Conservation (phyloP, 1,140 invertebrate species). For the Cherax quadricarinatus region DNA sequence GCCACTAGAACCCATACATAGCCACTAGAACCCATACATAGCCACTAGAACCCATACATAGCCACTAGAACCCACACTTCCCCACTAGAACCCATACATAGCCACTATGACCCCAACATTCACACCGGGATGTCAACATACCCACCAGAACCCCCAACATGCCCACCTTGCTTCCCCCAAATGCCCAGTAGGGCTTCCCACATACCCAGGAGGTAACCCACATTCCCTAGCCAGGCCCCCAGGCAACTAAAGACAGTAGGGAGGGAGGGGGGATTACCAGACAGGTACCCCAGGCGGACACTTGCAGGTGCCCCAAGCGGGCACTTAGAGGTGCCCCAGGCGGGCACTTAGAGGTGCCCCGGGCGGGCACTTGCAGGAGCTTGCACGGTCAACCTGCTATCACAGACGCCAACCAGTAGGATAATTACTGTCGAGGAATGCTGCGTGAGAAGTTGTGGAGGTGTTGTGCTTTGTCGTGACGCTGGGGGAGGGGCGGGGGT, state of each 20-base stretch:
- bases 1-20: not conserved
- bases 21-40: not conserved
- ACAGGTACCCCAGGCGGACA: not conserved
- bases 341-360: not conserved
- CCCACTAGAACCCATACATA: not conserved
- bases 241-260: not conserved
- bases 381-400: not conserved
- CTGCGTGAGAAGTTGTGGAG: not conserved
- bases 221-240: no score
- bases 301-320: not conserved
- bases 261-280: not conserved
- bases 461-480: no score
- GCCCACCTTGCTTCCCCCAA: not conserved
- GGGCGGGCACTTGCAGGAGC: not conserved
- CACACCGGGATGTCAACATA: not conserved
- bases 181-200: not conserved
- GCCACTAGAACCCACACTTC: not conserved
- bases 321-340: no score
- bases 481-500: not conserved
- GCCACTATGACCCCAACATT: no score
- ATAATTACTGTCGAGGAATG: not conserved
- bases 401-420: not conserved
- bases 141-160: not conserved
- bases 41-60: not conserved
- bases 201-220: no score